Conservation (phyloP, 2,797 vertebrate species). For the Oryzias dopingdopingensis region DNA sequence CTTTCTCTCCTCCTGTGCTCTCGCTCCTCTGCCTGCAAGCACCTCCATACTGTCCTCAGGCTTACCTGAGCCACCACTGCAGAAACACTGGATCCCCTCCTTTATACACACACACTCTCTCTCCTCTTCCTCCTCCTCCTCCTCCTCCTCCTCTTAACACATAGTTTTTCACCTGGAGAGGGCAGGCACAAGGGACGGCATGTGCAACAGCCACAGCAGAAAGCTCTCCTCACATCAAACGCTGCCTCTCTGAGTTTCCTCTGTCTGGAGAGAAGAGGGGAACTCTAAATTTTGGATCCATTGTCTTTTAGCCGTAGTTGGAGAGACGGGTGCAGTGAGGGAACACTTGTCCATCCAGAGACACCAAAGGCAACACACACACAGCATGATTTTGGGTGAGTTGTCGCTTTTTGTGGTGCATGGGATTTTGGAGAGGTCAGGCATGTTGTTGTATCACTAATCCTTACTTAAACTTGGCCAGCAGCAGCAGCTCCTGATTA, state of each 20-base stretch:
- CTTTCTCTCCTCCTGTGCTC: slow-evolving; percentile 35
- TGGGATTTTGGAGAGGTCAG: slow-evolving; percentile 52
- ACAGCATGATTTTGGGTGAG: slow-evolving; percentile 83
- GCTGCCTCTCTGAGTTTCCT: slow-evolving; percentile 73
- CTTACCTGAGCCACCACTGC: slow-evolving; percentile 81
- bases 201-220: slow-evolving; percentile 68
- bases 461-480: slow-evolving; percentile 56
- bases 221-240: slow-evolving; percentile 67
- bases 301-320: slow-evolving; percentile 52
- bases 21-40: slow-evolving; percentile 31
- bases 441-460: slow-evolving; percentile 46
- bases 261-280: slow-evolving; percentile 58
- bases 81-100: slow-evolving; percentile 63
- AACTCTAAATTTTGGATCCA: slow-evolving; percentile 66
- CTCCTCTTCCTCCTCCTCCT: neutral
- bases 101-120: slow-evolving; percentile 17
- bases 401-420: slow-evolving; percentile 43
- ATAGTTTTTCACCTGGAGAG: slow-evolving; percentile 77
- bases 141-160: slow-evolving; percentile 22
- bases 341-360: slow-evolving; percentile 52
- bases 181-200: slow-evolving; percentile 66
- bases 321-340: slow-evolving; percentile 53
- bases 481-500: slow-evolving; percentile 43
- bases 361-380: slow-evolving; percentile 53
- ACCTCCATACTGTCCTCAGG: slow-evolving; percentile 66